Evolutionary conservation across 2,888 invertebrate species (phyloP).

Genomic region (Zele albiditarsus): DNA sequence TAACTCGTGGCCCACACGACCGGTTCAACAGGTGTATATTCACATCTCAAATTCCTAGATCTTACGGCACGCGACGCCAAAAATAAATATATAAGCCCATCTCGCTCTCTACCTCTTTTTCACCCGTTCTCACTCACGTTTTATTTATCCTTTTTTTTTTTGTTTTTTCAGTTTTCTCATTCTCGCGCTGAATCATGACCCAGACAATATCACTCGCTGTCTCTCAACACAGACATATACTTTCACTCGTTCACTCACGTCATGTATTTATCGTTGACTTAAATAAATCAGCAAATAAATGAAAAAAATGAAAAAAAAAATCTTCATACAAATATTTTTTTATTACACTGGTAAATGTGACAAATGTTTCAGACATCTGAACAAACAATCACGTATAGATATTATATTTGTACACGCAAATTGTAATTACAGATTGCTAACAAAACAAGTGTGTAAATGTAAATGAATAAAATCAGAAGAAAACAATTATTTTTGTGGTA

Average conservation of each 20-base stretch:
- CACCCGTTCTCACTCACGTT: neutral
- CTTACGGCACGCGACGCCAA: neutral
- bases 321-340: neutral
- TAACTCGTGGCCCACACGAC: constrained; percentile 1
- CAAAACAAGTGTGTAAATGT: too few species aligned
- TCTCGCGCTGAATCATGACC: constrained; percentile 12
- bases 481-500: too few species aligned
- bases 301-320: neutral
- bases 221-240: neutral
- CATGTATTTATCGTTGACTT: neutral
- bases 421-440: too few species aligned
- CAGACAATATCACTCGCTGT: constrained; percentile 20
- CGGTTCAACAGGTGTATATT: constrained; percentile 23
- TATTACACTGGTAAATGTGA: neutral
- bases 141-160: neutral
- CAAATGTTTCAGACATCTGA: neutral
- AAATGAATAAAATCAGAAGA: too few species aligned
- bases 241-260: neutral
- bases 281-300: neutral
- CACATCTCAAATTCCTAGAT: constrained; percentile 8
- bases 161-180: neutral
- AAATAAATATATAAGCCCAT: neutral
- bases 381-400: neutral
- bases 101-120: neutral
- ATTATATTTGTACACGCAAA: too few species aligned